Percentiles rank a stretch among this genome's conserved stretches.
Evolutionary conservation across 2,113 vertebrate species (phyloP).

Genomic region (Elephantulus edwardii): DNA sequence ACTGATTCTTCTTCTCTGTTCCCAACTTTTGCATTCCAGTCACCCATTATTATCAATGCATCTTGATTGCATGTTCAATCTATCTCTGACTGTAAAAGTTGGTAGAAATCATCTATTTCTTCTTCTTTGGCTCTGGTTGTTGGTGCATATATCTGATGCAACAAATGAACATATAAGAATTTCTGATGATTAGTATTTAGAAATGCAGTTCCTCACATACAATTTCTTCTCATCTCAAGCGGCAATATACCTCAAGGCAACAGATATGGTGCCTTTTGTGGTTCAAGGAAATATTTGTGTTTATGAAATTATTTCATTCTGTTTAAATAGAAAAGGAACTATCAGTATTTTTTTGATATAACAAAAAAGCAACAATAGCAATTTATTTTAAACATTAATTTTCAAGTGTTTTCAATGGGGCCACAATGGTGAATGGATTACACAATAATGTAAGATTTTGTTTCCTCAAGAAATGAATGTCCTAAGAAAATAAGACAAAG

Average conservation of each 20-base stretch:
- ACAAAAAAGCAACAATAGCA: neutral
- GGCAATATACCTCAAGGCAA: neutral
- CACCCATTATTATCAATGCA: too few relatives aligned
- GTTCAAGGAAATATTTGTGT: conserved; percentile 23
- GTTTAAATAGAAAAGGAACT: conserved; percentile 11
- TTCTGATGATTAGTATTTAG: too few relatives aligned
- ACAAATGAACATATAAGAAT: too few relatives aligned
- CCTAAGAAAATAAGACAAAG: neutral
- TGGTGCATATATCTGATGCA: too few relatives aligned
- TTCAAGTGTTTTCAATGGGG: neutral
- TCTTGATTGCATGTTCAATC: too few relatives aligned
- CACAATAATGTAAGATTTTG: neutral
- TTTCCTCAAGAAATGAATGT: neutral
- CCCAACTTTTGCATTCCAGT: too few relatives aligned
- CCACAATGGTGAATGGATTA: neutral
- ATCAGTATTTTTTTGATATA: conserved; percentile 13
- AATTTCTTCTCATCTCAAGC: neutral
- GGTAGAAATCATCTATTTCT: too few relatives aligned
- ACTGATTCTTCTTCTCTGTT: too few relatives aligned
- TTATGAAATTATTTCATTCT: neutral
- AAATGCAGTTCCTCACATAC: too few relatives aligned
- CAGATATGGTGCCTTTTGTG: neutral
- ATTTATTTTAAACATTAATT: neutral
- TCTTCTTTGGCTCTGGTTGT: too few relatives aligned
- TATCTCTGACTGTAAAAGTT: too few relatives aligned